Percentiles rank a stretch among this genome's conserved stretches.
phyloP scores from a whole-genome alignment of 2,113 vertebrate species.

The Synodontis membranacea region DNA sequence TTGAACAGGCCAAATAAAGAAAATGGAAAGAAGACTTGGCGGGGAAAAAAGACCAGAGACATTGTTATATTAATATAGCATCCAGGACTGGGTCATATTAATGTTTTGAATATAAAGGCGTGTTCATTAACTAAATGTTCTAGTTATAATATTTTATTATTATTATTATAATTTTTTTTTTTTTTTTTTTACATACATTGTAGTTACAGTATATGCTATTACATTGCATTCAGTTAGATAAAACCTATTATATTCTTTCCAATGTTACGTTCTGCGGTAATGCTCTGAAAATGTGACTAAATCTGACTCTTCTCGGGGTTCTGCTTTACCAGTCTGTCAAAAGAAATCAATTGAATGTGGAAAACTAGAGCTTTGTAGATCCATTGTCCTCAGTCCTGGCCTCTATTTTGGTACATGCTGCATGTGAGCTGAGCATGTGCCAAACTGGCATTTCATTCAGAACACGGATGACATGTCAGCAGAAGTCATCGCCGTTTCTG shows the following conservation, averaged over 20 bases:
- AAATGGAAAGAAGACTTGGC: constrained; percentile 33
- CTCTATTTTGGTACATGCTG: neutral
- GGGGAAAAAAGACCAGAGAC: neutral
- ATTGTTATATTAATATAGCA: neutral
- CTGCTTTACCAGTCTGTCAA: neutral
- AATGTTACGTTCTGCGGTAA: neutral
- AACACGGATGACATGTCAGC: neutral
- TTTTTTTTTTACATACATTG: too few relatives aligned
- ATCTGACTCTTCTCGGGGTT: neutral
- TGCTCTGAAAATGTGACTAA: neutral
- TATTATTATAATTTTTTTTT: too few relatives aligned
- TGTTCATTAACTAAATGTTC: neutral
- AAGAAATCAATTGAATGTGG: constrained; percentile 17
- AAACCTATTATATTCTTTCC: neutral
- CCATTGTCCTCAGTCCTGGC: constrained; percentile 16
- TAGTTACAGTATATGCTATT: neutral
- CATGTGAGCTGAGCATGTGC: constrained; percentile 32
- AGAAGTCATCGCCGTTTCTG: constrained; percentile 3
- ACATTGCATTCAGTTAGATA: neutral
- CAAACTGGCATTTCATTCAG: neutral
- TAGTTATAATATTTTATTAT: too few relatives aligned
- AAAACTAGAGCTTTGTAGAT: constrained; percentile 26
- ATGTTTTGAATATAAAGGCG: neutral
- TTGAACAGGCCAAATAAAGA: constrained; percentile 6
- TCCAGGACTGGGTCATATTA: neutral